phyloP scores from a whole-genome alignment of 2,797 vertebrate species.

The Pelodytes ibericus region DNA sequence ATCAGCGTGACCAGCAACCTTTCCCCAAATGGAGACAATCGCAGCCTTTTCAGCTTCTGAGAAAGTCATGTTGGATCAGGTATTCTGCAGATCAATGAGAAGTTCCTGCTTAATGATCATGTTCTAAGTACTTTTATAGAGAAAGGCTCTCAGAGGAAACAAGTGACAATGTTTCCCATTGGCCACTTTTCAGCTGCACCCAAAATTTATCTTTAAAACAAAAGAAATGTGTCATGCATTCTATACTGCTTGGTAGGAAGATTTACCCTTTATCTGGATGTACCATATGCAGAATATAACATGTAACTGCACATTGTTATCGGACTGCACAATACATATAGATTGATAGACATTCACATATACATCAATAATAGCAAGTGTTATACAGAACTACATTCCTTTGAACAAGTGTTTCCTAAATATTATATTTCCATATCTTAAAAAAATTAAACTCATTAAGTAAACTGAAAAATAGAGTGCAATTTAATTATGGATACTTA shows the following conservation, averaged over 20 bases:
- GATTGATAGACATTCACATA: too few species aligned
- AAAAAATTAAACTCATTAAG: too few species aligned
- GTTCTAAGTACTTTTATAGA: conserved; percentile 7
- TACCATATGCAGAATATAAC: background rate
- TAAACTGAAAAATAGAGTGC: too few species aligned
- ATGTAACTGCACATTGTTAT: too few species aligned
- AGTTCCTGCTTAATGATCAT: background rate
- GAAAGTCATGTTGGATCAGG: conserved; percentile 66
- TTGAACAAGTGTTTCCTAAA: too few species aligned
- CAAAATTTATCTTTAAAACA: conserved; percentile 6
- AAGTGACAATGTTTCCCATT: background rate
- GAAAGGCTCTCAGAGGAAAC: background rate
- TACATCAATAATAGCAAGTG: too few species aligned
- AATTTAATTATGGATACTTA: too few species aligned
- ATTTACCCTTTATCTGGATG: conserved; percentile 14
- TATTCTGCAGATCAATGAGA: background rate
- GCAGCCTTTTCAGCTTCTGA: conserved; percentile 69
- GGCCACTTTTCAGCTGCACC: conserved; percentile 2
- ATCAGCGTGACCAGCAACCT: conserved; percentile 55
- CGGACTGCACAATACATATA: too few species aligned
- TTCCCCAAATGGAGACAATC: conserved; percentile 67
- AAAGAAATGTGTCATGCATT: background rate
- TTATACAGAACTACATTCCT: too few species aligned
- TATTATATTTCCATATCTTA: too few species aligned
- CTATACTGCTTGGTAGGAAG: background rate